These are phyloP conservation scores for Carabus problematicus DNA, from an alignment of 2,888 invertebrate genomes.

Conservation along the genomic window DNA sequence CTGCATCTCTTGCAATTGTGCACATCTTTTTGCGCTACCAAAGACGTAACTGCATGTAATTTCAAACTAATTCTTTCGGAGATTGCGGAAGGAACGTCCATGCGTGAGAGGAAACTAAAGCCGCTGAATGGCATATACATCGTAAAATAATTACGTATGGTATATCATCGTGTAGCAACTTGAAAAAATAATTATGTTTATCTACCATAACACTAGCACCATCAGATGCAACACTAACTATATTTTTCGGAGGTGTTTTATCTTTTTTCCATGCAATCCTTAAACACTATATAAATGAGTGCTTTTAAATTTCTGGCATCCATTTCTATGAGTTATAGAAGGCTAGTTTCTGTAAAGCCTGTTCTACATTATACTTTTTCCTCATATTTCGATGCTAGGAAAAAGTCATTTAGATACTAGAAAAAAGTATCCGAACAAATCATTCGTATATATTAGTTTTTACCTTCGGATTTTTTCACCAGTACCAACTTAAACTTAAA, in stretches of 20 bases:
- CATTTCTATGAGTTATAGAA: constrained; percentile 35
- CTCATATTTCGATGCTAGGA: no score
- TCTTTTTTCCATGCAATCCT: constrained; percentile 19
- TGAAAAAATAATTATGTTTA: constrained; percentile 30
- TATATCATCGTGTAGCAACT: constrained; percentile 22
- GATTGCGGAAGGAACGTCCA: background rate
- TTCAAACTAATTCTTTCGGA: constrained; percentile 15
- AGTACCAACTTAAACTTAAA: no score
- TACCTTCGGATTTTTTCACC: no score
- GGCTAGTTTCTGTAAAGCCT: constrained; percentile 1
- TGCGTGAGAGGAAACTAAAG: constrained; percentile 4
- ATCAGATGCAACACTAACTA: constrained; percentile 38
- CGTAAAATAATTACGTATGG: constrained; percentile 4
- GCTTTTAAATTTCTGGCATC: constrained; percentile 31
- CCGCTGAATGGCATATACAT: constrained; percentile 25
- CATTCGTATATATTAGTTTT: no score
- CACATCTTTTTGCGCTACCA: constrained; percentile 19
- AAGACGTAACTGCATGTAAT: constrained; percentile 2
- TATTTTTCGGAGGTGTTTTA: constrained; percentile 26
- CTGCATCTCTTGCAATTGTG: constrained; percentile 39
- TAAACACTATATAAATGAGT: constrained; percentile 29
- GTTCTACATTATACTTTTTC: no score
- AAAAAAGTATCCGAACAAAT: no score
- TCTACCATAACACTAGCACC: constrained; percentile 40
- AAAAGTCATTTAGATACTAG: no score